Evolutionary conservation across 1,140 invertebrate species (phyloP), one percentile per base, ranked within the genome.

Genomic region (Eumaeus atala): DNA sequence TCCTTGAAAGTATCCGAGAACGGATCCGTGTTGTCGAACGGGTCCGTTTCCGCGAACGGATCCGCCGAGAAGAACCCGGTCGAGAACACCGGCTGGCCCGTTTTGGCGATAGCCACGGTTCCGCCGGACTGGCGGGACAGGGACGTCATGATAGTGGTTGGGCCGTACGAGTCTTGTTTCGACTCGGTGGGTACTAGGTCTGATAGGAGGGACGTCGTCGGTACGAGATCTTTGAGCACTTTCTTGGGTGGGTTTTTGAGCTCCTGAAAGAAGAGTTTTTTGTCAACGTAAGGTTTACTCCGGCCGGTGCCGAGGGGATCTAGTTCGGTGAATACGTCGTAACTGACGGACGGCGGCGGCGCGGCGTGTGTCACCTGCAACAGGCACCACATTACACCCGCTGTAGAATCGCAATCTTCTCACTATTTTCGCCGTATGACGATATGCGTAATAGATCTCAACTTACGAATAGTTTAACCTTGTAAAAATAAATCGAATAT

Each of bases 231-330:
- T 88, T 96, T 96, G 44, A 96, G 89, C 14, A 94, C 92, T 88
- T 96, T 96, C 89, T 96, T 96, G 51, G 95, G 94, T 59, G 95
- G 95, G 87, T 96, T 96, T 89, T 96, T 96, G 59, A 97, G 89
- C 72, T 96, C 94, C 88, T 96, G 94, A 90, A 97, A 97, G 88
- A 97, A 97, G 80, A 96, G 95, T 90, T 96, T 96, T 87, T 96
- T 96, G 90, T 97, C 95, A 67, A 97, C 91, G 88, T 96, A 97
- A 44, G 96, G 95, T 86, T 94, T 95, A 86, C 92, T 95, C 77
- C 93, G 91, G 66, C 95, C 95, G 62, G 95, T 96, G 72, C 95
- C 95, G 71, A 97, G 85, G 52, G 96, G 95, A 90, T 97, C 96
- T 84, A 97, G 87, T 84, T 97, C 95, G 35, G 94, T 96, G 88